These are phyloP conservation scores for Sarcophilus harrisii DNA, from an alignment of 2,797 vertebrate genomes.

Conservation along the genomic window DNA sequence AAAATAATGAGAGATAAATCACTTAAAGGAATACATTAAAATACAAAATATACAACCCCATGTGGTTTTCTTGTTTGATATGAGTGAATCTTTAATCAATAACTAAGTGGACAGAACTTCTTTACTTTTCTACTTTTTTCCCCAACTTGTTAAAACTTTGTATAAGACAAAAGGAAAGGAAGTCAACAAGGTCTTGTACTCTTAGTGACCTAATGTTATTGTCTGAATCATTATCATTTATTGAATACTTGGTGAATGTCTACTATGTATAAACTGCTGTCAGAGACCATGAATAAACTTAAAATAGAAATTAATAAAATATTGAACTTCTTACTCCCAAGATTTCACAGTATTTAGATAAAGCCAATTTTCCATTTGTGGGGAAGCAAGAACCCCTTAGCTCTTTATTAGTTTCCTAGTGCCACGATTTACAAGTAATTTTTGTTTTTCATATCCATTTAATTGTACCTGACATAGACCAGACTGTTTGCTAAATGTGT, in stretches of 20 bases:
- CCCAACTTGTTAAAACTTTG: neutral
- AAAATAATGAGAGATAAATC: neutral
- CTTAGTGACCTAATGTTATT: neutral
- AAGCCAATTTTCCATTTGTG: neutral
- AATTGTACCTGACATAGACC: conserved; percentile 14
- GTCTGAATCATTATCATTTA: neutral
- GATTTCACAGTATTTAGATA: neutral
- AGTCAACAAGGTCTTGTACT: neutral
- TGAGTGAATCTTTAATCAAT: conserved; percentile 15
- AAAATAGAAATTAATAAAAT: conserved; percentile 32
- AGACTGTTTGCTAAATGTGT: conserved; percentile 13
- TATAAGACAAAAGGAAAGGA: neutral
- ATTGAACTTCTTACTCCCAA: neutral
- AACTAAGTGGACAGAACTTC: neutral
- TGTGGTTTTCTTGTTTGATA: neutral
- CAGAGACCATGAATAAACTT: neutral
- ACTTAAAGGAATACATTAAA: neutral
- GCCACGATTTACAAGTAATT: neutral
- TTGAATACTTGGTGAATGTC: neutral
- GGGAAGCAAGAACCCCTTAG: neutral
- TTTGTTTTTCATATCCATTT: conserved; percentile 48
- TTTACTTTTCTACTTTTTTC: conserved; percentile 9
- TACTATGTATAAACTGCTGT: neutral
- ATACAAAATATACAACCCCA: neutral
- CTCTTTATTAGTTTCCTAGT: neutral